phyloP scores from a whole-genome alignment of 2,888 invertebrate genomes.

The Mimumesa dahlbomi region DNA sequence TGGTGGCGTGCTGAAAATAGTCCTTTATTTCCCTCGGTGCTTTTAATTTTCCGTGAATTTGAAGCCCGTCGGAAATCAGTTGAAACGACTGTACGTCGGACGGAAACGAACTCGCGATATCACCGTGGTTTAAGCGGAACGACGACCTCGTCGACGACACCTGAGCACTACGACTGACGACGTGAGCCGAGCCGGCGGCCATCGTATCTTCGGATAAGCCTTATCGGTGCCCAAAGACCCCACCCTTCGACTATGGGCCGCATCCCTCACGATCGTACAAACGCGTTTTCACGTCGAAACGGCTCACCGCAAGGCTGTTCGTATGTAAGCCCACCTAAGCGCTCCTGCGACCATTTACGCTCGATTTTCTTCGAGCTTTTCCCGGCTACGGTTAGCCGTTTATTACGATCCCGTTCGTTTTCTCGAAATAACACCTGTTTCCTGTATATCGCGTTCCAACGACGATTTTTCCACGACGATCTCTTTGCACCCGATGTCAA shows the following conservation, averaged over 20 bases:
- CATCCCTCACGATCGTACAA: slow-evolving; percentile 55
- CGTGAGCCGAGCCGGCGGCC: slow-evolving; percentile 67
- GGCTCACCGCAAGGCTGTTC: slow-evolving; percentile 7
- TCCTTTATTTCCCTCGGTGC: slow-evolving; percentile 24
- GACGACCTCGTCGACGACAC: slow-evolving; percentile 68
- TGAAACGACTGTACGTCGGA: slow-evolving; percentile 16
- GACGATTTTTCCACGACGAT: background rate
- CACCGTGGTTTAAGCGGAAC: slow-evolving; percentile 40
- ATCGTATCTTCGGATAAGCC: slow-evolving; percentile 73
- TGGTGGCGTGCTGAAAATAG: slow-evolving; percentile 26
- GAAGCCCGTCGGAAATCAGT: slow-evolving; percentile 5
- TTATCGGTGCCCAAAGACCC: slow-evolving; percentile 71
- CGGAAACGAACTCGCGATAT: slow-evolving; percentile 36
- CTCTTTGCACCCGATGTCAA: no score
- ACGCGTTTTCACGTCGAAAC: slow-evolving; percentile 33
- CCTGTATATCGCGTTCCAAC: background rate
- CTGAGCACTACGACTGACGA: slow-evolving; percentile 72
- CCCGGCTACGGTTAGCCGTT: no score
- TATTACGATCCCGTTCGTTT: no score
- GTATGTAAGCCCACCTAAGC: slow-evolving; percentile 22
- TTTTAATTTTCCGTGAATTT: slow-evolving; percentile 20
- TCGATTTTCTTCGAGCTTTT: slow-evolving; percentile 18
- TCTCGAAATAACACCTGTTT: background rate
- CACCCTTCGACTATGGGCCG: slow-evolving; percentile 64
- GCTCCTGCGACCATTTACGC: slow-evolving; percentile 26